Conservation (phyloP, 37 sponge, comb jelly and placozoan species). For the Agelas oroides region DNA sequence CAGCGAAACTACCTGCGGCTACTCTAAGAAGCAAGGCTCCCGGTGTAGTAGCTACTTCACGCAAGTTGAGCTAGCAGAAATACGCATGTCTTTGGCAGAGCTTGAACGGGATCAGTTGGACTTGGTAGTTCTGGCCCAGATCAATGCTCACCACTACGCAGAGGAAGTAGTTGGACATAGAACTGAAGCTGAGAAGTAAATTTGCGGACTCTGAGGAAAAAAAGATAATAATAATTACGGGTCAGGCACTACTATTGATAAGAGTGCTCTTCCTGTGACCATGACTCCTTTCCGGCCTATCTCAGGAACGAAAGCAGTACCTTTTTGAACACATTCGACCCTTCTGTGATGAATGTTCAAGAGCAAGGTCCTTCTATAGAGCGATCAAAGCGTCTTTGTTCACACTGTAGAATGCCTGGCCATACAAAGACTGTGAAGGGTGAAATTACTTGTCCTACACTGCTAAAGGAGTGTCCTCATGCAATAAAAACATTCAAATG, state of each 20-base stretch:
- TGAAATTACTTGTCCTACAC: conserved; percentile 13
- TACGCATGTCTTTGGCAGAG: too few relatives aligned
- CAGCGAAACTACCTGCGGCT: too few relatives aligned
- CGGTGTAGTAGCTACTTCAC: too few relatives aligned
- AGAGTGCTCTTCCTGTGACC: neutral
- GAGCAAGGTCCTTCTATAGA: neutral
- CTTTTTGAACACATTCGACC: conserved; percentile 36
- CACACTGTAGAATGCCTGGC: conserved; percentile 35
- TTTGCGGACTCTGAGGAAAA: neutral
- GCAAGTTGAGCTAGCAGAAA: too few relatives aligned
- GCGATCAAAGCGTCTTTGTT: conserved; percentile 21
- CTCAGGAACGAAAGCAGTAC: conserved; percentile 22
- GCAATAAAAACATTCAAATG: too few relatives aligned
- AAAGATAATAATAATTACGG: neutral
- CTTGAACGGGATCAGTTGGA: too few relatives aligned
- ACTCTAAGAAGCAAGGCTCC: too few relatives aligned
- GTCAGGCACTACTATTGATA: neutral
- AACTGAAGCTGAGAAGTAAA: neutral
- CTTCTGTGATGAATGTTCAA: conserved; percentile 23
- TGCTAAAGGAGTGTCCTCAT: too few relatives aligned
- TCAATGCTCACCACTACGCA: too few relatives aligned
- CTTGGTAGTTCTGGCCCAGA: too few relatives aligned
- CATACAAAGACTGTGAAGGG: conserved; percentile 43
- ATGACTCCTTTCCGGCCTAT: conserved; percentile 25
- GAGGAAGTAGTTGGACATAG: too few relatives aligned